A percentile compares a stretch with the other conserved stretches of the same genome.
Conservation (phyloP, 2,113 vertebrate genomes). For the Nannospalax galili region DNA sequence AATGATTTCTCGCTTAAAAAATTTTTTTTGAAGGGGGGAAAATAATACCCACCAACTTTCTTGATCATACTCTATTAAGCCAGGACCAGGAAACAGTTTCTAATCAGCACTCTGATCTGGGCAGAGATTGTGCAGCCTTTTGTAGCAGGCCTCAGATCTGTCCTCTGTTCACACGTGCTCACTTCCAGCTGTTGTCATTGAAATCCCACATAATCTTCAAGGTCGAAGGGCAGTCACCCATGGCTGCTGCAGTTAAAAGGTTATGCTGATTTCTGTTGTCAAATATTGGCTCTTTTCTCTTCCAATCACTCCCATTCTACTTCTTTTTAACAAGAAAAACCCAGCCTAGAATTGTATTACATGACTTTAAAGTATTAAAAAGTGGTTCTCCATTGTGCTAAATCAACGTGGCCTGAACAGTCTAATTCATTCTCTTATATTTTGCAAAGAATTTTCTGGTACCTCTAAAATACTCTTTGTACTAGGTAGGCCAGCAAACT, state of each 20-base stretch:
- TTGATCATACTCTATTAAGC: constrained; percentile 90
- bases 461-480: constrained; percentile 80
- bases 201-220: constrained; percentile 91
- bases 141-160: constrained; percentile 88
- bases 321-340: constrained; percentile 88
- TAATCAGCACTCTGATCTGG: constrained; percentile 89
- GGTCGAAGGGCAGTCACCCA: constrained; percentile 92
- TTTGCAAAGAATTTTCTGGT: constrained; percentile 85
- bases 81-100: constrained; percentile 90
- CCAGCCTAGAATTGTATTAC: constrained; percentile 90
- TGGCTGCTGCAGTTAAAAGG: constrained; percentile 91
- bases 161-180: constrained; percentile 89
- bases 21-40: constrained; percentile 2
- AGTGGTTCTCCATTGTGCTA: constrained; percentile 86
- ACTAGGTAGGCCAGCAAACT: constrained; percentile 74
- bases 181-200: constrained; percentile 92
- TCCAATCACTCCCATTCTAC: constrained; percentile 88
- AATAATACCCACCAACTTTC: constrained; percentile 75
- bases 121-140: constrained; percentile 87
- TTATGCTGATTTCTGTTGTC: constrained; percentile 93
- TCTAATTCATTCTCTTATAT: constrained; percentile 84
- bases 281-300: constrained; percentile 90
- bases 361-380: constrained; percentile 92
- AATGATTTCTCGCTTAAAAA: constrained; percentile 18
- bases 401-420: constrained; percentile 84